Evolutionary conservation across 2,797 vertebrate genomes (phyloP).

Genomic region (Mormyrops boulengeri): DNA sequence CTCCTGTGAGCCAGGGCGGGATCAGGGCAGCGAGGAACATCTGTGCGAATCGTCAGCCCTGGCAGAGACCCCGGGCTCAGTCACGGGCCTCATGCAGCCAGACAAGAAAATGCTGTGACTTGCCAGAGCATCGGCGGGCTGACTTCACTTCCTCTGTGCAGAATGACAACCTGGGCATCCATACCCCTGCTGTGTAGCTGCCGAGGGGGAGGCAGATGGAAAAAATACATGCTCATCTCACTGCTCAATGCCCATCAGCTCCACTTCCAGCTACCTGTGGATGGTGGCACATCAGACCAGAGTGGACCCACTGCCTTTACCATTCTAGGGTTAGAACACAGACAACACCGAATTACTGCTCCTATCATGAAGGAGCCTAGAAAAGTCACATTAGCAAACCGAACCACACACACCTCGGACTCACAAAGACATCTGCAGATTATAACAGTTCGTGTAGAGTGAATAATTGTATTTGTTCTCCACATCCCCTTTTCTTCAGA

Average conservation of each 20-base stretch:
- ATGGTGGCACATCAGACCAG: not conserved
- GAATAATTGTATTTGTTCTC: not conserved
- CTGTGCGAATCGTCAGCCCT: constrained; percentile 44
- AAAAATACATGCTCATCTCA: not conserved
- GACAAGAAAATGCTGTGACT: not conserved
- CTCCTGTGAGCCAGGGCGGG: constrained; percentile 39
- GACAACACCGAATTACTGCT: not conserved
- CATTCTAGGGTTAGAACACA: not conserved
- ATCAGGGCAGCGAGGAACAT: constrained; percentile 39
- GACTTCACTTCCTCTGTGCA: constrained; percentile 30
- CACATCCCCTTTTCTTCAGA: not conserved
- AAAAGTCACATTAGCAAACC: not conserved
- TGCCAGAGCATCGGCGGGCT: not conserved
- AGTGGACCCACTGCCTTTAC: not conserved
- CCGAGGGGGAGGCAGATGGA: not conserved
- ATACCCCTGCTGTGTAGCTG: not conserved
- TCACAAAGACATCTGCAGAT: not conserved
- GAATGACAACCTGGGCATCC: not conserved
- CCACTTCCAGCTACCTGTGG: not conserved
- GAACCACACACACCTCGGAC: not conserved
- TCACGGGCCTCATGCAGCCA: not conserved
- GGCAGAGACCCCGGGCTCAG: not conserved
- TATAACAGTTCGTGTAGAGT: not conserved
- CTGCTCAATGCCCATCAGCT: not conserved
- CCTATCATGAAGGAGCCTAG: not conserved